A percentile compares a stretch with the other conserved stretches of the same genome.
Evolutionary conservation across 2,113 vertebrate genomes (phyloP).

Genomic region (Chamaetylas fuelleborni): DNA sequence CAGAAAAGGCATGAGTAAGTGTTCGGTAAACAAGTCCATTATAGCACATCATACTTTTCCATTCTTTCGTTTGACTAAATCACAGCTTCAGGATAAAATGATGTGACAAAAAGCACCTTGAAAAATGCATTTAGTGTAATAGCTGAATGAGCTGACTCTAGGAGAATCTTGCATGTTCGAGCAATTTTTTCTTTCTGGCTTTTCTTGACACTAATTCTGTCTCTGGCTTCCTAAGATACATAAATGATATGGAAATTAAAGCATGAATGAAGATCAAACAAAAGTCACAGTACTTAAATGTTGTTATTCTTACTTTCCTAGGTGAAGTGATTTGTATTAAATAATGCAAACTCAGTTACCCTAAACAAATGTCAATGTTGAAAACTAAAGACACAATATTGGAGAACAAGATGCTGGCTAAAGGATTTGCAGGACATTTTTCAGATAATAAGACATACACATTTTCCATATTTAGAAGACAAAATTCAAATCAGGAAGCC

Average conservation of each 20-base stretch:
- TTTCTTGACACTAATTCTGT: conserved; percentile 57
- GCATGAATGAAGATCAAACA: conserved; percentile 43
- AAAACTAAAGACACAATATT: neutral
- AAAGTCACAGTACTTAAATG: conserved; percentile 13
- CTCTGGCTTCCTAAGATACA: conserved; percentile 40
- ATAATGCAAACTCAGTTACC: conserved; percentile 8
- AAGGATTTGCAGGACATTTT: neutral
- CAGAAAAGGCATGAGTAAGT: neutral
- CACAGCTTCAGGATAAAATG: conserved; percentile 30
- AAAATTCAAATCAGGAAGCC: neutral
- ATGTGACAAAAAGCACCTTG: conserved; percentile 17
- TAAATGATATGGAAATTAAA: conserved; percentile 59
- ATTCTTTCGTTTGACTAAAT: neutral
- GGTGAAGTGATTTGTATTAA: conserved; percentile 11
- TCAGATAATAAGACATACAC: neutral
- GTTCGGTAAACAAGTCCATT: neutral
- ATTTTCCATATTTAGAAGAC: neutral
- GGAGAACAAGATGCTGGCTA: neutral
- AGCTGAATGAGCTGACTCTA: conserved; percentile 39
- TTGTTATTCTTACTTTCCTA: conserved; percentile 26
- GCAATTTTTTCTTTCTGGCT: conserved; percentile 19
- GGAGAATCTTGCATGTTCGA: neutral
- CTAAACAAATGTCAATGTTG: neutral
- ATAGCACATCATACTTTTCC: neutral
- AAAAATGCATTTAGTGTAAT: conserved; percentile 31